A percentile compares a stretch with the other conserved stretches of the same genome.
Evolutionary conservation across 1,140 invertebrate genomes (phyloP).

Genomic region (Galleria mellonella): DNA sequence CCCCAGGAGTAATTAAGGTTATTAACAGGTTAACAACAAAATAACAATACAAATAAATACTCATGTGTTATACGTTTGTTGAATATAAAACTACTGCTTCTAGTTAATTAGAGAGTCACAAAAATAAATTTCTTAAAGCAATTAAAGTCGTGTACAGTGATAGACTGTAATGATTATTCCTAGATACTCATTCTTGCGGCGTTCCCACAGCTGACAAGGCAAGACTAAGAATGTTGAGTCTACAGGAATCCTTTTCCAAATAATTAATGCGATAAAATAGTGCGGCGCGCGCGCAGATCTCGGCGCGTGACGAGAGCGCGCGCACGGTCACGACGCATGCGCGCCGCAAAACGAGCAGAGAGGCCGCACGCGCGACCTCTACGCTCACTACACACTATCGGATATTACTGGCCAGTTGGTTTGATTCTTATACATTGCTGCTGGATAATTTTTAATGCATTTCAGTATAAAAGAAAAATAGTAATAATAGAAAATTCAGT

Average conservation of each 20-base stretch:
- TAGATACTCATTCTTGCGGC: constrained; percentile 3
- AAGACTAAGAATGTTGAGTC: constrained; percentile 43
- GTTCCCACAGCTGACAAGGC: constrained; percentile 57
- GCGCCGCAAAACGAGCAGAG: constrained; percentile 45
- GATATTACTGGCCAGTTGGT: constrained; percentile 3
- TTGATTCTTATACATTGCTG: constrained; percentile 29
- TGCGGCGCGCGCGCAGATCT: constrained; percentile 40
- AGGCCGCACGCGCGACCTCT: constrained; percentile 58
- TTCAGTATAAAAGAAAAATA: neutral
- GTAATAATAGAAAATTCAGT: constrained; percentile 12
- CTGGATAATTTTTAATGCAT: constrained; percentile 6
- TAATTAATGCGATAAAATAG: constrained; percentile 73
- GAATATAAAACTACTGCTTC: too few species aligned
- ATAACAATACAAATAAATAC: too few species aligned
- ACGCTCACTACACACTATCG: constrained; percentile 13
- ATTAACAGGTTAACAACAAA: too few species aligned
- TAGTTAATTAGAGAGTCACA: too few species aligned
- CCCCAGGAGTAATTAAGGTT: too few species aligned
- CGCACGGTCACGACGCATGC: constrained; percentile 63
- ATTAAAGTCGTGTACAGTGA: too few species aligned
- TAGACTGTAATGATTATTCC: too few species aligned
- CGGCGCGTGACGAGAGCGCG: constrained; percentile 63
- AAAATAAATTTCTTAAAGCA: too few species aligned
- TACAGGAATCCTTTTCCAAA: constrained; percentile 65
- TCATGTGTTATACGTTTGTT: too few species aligned